Conservation (phyloP, 2,888 invertebrate genomes). For the Phytoseiulus persimilis region DNA sequence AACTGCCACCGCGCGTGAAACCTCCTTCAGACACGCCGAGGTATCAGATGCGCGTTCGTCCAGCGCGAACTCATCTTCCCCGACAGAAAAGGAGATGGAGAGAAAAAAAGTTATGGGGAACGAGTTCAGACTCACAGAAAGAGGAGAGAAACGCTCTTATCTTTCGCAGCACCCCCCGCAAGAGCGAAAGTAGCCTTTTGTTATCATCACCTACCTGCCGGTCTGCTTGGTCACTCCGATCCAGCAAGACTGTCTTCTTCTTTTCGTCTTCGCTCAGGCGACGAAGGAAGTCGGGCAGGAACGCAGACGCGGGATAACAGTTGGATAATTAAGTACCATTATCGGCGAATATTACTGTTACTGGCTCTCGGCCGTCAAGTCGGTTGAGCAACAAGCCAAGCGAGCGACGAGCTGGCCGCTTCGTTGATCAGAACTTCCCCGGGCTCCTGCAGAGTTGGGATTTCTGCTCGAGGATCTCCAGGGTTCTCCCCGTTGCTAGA, state of each 20-base stretch:
- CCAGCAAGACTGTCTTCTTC: neutral
- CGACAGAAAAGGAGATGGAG: neutral
- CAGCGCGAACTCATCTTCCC: neutral
- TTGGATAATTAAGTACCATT: slow-evolving; percentile 39
- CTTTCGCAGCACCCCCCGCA: neutral
- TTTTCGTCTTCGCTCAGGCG: neutral
- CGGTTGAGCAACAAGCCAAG: neutral
- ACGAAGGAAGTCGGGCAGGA: neutral
- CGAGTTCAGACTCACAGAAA: neutral
- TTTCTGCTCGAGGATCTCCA: neutral
- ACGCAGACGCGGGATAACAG: slow-evolving; percentile 17
- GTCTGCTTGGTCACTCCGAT: neutral
- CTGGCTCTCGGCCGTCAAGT: neutral
- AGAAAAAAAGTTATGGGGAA: neutral
- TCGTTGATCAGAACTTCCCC: neutral
- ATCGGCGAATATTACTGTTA: slow-evolving; percentile 33
- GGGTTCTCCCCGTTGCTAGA: neutral
- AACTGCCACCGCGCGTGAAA: neutral
- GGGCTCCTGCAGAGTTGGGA: no score
- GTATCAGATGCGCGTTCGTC: neutral
- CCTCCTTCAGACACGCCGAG: neutral
- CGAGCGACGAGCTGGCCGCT: no score
- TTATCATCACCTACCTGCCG: neutral
- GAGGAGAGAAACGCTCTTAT: neutral
- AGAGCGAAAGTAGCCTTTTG: neutral